phyloP scores from a whole-genome alignment of 2,113 vertebrate genomes.

The Bucco capensis region DNA sequence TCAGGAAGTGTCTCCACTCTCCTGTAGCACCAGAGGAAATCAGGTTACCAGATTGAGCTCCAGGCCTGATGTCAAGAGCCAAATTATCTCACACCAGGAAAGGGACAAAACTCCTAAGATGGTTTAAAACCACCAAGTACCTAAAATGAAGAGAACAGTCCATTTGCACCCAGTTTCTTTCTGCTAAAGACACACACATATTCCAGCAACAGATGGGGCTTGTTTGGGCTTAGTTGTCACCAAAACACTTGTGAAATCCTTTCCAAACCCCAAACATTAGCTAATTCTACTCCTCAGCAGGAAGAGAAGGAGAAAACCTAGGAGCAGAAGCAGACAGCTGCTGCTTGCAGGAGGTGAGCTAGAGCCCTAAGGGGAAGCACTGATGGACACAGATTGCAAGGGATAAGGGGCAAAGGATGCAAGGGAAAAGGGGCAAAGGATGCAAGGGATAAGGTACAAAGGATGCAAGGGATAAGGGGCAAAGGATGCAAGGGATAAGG shows the following conservation, averaged over 20 bases:
- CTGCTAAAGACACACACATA: not conserved
- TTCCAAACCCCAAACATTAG: not conserved
- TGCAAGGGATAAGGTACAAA: not conserved
- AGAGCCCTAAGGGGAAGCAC: not conserved
- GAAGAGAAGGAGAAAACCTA: not conserved
- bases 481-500: not conserved
- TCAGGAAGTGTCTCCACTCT: not conserved
- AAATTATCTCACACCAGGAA: not conserved
- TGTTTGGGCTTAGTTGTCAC: constrained; percentile 17
- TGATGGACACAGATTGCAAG: not conserved
- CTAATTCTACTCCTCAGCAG: not conserved
- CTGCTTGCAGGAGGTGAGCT: not conserved
- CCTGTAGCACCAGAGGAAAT: not conserved
- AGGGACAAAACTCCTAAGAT: not conserved
- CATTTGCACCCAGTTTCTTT: not conserved
- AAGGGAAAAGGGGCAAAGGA: not conserved
- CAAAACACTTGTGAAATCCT: not conserved
- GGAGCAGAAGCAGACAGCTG: not conserved
- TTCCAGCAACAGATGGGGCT: constrained; percentile 27
- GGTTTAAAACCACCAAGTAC: not conserved
- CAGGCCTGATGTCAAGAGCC: not conserved
- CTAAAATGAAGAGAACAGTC: not conserved
- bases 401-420: not conserved
- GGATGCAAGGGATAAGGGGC: not conserved
- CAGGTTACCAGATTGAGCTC: not conserved